Base-by-base conservation (phyloP, 2,888 invertebrate species). In the Spodoptera exigua region DNA sequence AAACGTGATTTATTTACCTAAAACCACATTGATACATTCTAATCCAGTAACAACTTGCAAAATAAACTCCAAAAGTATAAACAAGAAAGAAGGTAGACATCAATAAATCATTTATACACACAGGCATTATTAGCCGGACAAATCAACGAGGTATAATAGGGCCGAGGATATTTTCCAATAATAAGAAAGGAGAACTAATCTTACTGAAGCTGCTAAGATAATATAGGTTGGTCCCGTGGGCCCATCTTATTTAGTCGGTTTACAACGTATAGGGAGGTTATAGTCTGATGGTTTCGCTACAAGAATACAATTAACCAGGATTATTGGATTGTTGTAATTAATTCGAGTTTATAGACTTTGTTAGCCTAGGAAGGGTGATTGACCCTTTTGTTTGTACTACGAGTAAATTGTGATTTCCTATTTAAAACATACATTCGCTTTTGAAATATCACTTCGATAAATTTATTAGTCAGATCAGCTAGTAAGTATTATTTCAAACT, bases 161-260 rank as follows among this genome's bases (percentile, higher is more conserved):
- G 58, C 61, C 41, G 47, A 65, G 62, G 70, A 73, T 77, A 73
- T 70, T 73, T 27, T 57, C 82, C 83, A 84, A 90, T 90, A 91
- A 90, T 89, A 89, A 88, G 82, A 86, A 27, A 87, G 87, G 91
- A 86, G 90, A 92, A 92, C 89, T 91, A 92, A 93, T 92, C 91
- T 88, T 90, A 92, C 88, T 90, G 84, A 81, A 84, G 88, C 83
- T 88, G 87, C 83, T 90, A 88, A 91, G 91, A 91, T 91, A 92
- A 88, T 88, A 84, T 82, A 84, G 86, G 83, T 78, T 74, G 59
- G 71, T 81, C 87, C 88, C 89, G 65, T 59, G 87, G 86, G 91
- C 79, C 73, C 61, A 61, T 72, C 81, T 70, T 86, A 85, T 89
- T 90, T 85, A 88, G 86, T 78, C 78, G 76, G 81, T 82, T 86